A percentile compares a stretch with the other conserved stretches of the same genome.
Conservation (phyloP, 2,797 vertebrate species). For the Loriculus beryllinus region DNA sequence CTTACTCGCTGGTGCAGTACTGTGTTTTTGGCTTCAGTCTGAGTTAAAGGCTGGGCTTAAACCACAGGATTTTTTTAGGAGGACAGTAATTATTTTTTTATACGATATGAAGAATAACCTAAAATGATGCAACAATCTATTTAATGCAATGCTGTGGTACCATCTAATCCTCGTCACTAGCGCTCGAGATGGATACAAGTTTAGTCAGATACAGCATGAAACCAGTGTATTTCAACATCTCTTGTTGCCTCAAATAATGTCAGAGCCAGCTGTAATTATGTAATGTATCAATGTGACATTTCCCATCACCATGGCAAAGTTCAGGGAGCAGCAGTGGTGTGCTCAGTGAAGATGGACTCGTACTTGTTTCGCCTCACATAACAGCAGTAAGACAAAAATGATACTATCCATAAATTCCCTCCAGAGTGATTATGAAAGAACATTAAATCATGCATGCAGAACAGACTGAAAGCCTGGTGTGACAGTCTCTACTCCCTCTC, state of each 20-base stretch:
- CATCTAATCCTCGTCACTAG: not conserved
- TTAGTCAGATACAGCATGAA: not conserved
- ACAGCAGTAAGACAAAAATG: not conserved
- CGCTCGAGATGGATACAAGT: not conserved
- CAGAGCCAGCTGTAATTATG: not conserved
- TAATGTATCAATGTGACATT: not conserved
- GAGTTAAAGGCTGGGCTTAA: not conserved
- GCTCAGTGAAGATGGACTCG: not conserved
- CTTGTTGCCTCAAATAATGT: not conserved
- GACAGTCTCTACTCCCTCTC: not conserved
- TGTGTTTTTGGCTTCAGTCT: not conserved
- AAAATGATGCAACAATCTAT: not conserved
- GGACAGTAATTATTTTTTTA: not conserved
- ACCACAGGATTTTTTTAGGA: not conserved
- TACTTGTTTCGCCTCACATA: not conserved
- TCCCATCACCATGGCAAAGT: not conserved
- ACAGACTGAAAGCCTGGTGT: not conserved
- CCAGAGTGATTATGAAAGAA: not conserved
- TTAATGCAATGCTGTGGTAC: not conserved
- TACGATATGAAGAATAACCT: not conserved
- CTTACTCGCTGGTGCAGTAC: not conserved
- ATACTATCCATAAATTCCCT: not conserved
- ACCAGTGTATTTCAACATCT: not conserved
- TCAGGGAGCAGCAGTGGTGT: not conserved
- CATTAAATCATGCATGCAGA: conserved; percentile 30